phyloP scores from a whole-genome alignment of 2,113 vertebrate genomes.

The Menura novaehollandiae region DNA sequence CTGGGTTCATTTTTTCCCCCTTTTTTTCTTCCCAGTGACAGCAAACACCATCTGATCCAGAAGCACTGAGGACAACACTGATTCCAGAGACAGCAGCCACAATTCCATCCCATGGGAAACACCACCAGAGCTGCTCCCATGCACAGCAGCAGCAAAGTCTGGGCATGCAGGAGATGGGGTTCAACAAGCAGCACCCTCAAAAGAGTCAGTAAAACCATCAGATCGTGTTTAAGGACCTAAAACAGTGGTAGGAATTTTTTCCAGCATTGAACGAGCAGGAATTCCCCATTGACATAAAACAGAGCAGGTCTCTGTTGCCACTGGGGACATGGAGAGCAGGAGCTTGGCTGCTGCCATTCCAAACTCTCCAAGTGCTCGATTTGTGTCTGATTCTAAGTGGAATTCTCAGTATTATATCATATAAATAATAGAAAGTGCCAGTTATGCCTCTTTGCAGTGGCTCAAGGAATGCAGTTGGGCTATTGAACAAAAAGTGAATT shows the following conservation, averaged over 20 bases:
- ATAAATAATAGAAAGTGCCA: background rate
- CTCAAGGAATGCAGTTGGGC: background rate
- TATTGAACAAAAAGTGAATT: rapidly evolving
- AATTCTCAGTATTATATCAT: rapidly evolving
- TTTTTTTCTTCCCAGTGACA: background rate
- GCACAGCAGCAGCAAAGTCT: background rate
- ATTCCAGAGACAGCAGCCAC: background rate
- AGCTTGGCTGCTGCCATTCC: background rate
- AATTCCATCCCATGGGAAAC: rapidly evolving
- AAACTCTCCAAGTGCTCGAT: background rate
- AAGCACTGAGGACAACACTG: rapidly evolving
- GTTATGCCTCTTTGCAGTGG: background rate
- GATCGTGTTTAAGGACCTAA: background rate
- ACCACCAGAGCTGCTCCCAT: rapidly evolving
- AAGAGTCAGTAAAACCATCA: background rate
- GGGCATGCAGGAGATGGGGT: rapidly evolving
- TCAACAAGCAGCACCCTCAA: background rate
- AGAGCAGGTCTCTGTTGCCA: too few species aligned
- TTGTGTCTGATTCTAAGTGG: background rate
- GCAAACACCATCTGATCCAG: background rate
- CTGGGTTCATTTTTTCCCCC: too few species aligned
- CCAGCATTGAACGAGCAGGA: background rate
- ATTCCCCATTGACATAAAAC: background rate
- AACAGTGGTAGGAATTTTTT: background rate
- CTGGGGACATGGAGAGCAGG: rapidly evolving